Conservation (phyloP, 2,888 invertebrate species). For the Pristionchus mayeri region DNA sequence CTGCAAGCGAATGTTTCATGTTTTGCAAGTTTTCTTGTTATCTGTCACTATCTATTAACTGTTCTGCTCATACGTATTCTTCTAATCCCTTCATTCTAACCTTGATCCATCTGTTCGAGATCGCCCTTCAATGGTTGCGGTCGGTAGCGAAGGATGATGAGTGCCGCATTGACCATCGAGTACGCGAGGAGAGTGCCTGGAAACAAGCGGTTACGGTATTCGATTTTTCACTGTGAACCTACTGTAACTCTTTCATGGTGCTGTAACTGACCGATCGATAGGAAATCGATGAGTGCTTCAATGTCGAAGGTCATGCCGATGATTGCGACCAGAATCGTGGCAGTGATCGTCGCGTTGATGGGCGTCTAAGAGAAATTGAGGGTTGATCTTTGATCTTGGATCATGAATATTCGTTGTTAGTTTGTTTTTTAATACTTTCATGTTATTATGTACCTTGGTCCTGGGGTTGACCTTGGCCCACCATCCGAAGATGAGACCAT, state of each 20-base stretch:
- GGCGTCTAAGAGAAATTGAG: conserved; percentile 54
- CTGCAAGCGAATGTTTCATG: too few species aligned
- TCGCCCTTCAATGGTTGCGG: background rate
- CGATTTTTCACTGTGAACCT: too few species aligned
- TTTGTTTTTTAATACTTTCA: too few species aligned
- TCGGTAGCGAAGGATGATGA: conserved; percentile 68
- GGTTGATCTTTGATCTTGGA: background rate
- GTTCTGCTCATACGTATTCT: too few species aligned
- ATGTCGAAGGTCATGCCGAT: conserved; percentile 61
- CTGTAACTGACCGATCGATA: conserved; percentile 52
- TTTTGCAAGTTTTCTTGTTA: too few species aligned
- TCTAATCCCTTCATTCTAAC: background rate
- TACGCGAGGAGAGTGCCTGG: conserved; percentile 73
- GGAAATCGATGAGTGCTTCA: conserved; percentile 59
- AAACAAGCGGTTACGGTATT: background rate
- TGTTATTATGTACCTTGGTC: conserved; percentile 58
- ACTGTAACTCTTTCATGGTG: background rate
- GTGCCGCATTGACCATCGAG: conserved; percentile 74
- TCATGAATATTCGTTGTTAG: too few species aligned
- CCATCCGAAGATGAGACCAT: conserved; percentile 61
- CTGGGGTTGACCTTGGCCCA: conserved; percentile 56
- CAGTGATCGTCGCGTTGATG: conserved; percentile 60
- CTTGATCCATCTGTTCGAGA: conserved; percentile 23
- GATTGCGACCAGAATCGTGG: conserved; percentile 57
- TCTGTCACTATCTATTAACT: too few species aligned